Percentiles rank a stretch among this genome's conserved stretches.
Evolutionary conservation across 2,888 invertebrate species (phyloP).

Genomic region (Linnaemya tessellans): DNA sequence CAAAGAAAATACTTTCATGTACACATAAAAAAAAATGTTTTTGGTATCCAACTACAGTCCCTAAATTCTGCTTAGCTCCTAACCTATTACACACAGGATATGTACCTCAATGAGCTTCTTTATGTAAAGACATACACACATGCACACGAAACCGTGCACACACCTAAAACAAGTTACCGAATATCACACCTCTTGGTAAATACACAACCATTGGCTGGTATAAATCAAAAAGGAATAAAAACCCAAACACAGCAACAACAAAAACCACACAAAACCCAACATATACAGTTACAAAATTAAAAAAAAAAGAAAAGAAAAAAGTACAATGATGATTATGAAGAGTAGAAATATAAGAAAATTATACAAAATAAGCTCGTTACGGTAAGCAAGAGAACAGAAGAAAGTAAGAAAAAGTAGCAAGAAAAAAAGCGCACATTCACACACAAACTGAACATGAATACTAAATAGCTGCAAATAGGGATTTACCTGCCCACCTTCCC

Average conservation of each 20-base stretch:
- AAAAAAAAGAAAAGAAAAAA: neutral
- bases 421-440: neutral
- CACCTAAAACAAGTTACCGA: slow-evolving; percentile 54
- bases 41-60: neutral
- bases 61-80: neutral
- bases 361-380: slow-evolving; percentile 65
- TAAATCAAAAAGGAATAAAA: slow-evolving; percentile 79
- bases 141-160: slow-evolving; percentile 22
- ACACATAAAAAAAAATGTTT: neutral
- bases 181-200: slow-evolving; percentile 82
- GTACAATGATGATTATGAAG: slow-evolving; percentile 29
- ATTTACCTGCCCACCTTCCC: slow-evolving; percentile 62
- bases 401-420: neutral
- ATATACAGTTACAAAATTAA: slow-evolving; percentile 16
- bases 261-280: neutral
- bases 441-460: slow-evolving; percentile 11
- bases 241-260: slow-evolving; percentile 18
- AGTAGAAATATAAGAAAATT: slow-evolving; percentile 44
- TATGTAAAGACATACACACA: neutral
- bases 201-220: slow-evolving; percentile 83
- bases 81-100: neutral
- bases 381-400: slow-evolving; percentile 43
- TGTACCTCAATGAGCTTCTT: slow-evolving; percentile 20
- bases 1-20: neutral
- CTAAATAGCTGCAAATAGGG: slow-evolving; percentile 22